Evolutionary conservation across 2,888 invertebrate genomes (phyloP), one percentile per base, ranked within the genome.

Genomic region (Drosophila ezoana): DNA sequence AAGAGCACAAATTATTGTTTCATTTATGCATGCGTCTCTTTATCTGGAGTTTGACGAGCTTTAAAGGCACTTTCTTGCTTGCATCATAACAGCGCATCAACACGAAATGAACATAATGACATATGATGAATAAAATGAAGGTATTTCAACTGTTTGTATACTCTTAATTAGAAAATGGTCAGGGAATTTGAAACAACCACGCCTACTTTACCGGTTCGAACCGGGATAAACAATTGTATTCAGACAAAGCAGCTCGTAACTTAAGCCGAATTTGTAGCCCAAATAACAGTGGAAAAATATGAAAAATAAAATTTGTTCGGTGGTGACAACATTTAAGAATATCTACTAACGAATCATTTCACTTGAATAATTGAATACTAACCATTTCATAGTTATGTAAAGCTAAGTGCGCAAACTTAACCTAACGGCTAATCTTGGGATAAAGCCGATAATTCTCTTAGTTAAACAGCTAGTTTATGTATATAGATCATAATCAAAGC

Each of bases 1-100:
- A 73, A 10, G 62, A 77, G 76, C 66, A 80, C 67, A 83, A 74
- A 84, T 77, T 67, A 61, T 76, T 68, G 64, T 69, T 68, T 81
- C 66, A 74, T 74, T 65, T 77, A 76, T 77, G 67, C 81, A 72
- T 62, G 75, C 54, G 48, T n/a, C n/a, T n/a, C 67, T 59, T 47
- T 61, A 61, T 54, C 54, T 62, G 82, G 47, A 79, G 68, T 72
- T 81, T 87, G 87, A 70, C 67, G 81, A 67, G 83, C 56, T 74
- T 10, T 20, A 44, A 47, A 38, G 16, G 33, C 44, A 37, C 11
- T 72, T 57, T 43, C 3, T 57, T 61, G 28, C 6, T 72, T 64
- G 45, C 60, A 41, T 54, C 64, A 56, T 32, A 62, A 38, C 49
- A 67, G 14, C 41, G 18, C 1, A 62, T 45, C 49, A 33, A 33